Evolutionary conservation across 2,797 vertebrate genomes (phyloP).

Genomic region (Poeciliopsis paucimaculata): DNA sequence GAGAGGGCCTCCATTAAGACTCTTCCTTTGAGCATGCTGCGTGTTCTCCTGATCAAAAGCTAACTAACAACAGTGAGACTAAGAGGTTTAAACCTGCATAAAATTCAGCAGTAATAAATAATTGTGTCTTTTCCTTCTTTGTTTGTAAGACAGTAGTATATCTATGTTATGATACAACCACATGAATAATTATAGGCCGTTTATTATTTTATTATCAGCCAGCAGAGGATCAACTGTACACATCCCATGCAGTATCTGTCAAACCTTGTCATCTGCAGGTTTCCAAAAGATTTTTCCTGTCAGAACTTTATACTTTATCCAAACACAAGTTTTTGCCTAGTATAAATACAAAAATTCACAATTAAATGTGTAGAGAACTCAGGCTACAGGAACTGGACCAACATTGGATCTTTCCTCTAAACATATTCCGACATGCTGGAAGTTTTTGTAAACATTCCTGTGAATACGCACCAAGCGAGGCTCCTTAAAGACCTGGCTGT

Average conservation of each 20-base stretch:
- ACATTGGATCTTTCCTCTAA: background rate
- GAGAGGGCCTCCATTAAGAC: background rate
- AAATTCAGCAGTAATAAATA: background rate
- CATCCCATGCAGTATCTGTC: background rate
- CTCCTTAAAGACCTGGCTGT: slow-evolving; percentile 99
- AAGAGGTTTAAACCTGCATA: background rate
- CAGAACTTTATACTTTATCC: background rate
- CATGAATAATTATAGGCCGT: background rate
- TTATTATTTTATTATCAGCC: background rate
- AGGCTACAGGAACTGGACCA: too few species aligned
- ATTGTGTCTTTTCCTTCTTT: background rate
- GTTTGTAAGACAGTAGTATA: background rate
- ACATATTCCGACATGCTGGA: background rate
- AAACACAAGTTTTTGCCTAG: background rate
- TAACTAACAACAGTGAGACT: background rate
- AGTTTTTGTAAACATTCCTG: background rate
- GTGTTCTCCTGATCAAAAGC: background rate
- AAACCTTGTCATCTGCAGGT: background rate
- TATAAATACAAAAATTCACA: background rate
- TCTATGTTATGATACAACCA: background rate
- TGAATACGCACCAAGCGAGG: slow-evolving; percentile 88
- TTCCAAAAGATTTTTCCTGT: background rate
- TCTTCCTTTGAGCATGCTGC: background rate
- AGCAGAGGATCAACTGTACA: background rate
- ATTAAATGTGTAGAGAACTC: background rate